Evolutionary conservation across 2,113 vertebrate species (phyloP).

Genomic region (Antennarius striatus): DNA sequence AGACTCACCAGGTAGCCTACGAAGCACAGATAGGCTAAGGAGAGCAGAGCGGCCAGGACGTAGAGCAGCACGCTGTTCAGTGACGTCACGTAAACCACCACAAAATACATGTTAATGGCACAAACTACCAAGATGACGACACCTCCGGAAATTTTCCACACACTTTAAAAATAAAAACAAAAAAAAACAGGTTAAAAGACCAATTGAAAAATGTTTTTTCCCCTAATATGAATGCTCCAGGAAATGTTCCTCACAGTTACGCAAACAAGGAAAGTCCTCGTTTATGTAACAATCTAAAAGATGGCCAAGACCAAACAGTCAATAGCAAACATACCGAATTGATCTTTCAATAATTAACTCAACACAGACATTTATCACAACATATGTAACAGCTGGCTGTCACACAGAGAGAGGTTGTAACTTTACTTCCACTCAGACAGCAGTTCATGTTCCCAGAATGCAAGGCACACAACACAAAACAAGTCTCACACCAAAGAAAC

Average conservation of each 20-base stretch:
- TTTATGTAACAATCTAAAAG: no score
- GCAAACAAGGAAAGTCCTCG: no score
- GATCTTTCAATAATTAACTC: background rate
- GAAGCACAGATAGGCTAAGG: slow-evolving; percentile 87
- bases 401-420: background rate
- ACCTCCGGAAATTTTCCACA: slow-evolving; percentile 88
- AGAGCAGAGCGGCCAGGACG: slow-evolving; percentile 82
- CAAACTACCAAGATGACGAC: slow-evolving; percentile 87
- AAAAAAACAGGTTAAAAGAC: slow-evolving; percentile 11
- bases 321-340: background rate
- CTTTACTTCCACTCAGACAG: background rate
- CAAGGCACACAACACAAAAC: no score
- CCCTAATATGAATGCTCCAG: background rate
- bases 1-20: slow-evolving; percentile 90
- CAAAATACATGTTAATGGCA: slow-evolving; percentile 94
- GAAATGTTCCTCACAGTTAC: background rate
- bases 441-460: background rate
- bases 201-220: slow-evolving; percentile 12
- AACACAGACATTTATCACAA: background rate
- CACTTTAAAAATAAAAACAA: slow-evolving; percentile 66
- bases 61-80: slow-evolving; percentile 84
- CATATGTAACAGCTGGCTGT: background rate
- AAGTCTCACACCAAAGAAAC: no score
- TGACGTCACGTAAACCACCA: slow-evolving; percentile 86
- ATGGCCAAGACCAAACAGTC: background rate